A percentile compares a stretch with the other conserved stretches of the same genome.
Evolutionary conservation across 2,888 invertebrate genomes (phyloP).

Genomic region (Oscheius sp.): DNA sequence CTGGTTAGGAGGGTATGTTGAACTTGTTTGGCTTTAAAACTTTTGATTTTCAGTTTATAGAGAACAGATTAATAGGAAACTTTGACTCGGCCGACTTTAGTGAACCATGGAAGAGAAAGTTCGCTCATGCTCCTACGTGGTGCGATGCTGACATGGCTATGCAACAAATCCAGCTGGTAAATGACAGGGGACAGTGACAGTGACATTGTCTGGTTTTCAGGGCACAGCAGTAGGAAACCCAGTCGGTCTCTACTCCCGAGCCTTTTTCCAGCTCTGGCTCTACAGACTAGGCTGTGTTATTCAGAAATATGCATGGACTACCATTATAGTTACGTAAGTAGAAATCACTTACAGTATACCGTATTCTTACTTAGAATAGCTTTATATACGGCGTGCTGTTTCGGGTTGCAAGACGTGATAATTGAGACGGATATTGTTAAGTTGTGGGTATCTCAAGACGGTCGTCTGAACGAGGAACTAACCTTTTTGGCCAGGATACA

Average conservation of each 20-base stretch:
- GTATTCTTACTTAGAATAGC: constrained; percentile 42
- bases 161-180: constrained; percentile 94
- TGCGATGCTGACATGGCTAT: constrained; percentile 93
- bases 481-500: constrained; percentile 52
- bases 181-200: constrained; percentile 6
- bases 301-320: constrained; percentile 58
- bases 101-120: constrained; percentile 74
- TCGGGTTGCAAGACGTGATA: constrained; percentile 92
- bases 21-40: not conserved
- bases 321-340: constrained; percentile 46
- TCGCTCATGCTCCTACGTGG: constrained; percentile 84
- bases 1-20: constrained; percentile 9
- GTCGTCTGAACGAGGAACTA: constrained; percentile 70
- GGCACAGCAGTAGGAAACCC: constrained; percentile 68
- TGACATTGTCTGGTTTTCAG: constrained; percentile 43
- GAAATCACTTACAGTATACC: not conserved
- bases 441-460: constrained; percentile 87
- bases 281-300: constrained; percentile 66
- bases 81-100: constrained; percentile 69
- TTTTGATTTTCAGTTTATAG: constrained; percentile 61
- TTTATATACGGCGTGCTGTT: constrained; percentile 80
- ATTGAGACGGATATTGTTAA: constrained; percentile 94
- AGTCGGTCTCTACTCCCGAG: constrained; percentile 68
- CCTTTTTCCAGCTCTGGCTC: constrained; percentile 67
- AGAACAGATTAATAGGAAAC: constrained; percentile 63